Conservation (phyloP, 2,797 vertebrate genomes). For the Sphenodon punctatus region DNA sequence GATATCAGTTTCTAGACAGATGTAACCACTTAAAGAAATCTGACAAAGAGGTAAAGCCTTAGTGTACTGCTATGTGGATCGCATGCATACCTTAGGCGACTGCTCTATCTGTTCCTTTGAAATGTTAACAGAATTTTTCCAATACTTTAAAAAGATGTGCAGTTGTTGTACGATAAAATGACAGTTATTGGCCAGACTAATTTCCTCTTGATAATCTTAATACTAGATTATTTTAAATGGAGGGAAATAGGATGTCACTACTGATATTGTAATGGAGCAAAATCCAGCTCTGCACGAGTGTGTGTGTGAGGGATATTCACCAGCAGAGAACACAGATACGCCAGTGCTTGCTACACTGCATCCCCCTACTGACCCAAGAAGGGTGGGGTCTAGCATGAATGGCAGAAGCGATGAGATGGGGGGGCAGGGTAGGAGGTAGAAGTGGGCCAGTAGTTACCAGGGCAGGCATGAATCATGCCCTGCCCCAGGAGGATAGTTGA, state of each 20-base stretch:
- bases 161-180: not conserved
- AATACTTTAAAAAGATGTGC: not conserved
- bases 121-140: not conserved
- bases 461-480: too few relatives aligned
- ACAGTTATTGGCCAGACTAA: fast-evolving
- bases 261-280: not conserved
- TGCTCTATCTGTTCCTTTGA: not conserved
- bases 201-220: not conserved
- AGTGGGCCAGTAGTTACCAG: too few relatives aligned
- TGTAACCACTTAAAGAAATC: slow-evolving; percentile 96
- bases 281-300: too few relatives aligned
- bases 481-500: too few relatives aligned
- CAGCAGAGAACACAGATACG: too few relatives aligned
- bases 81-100: not conserved
- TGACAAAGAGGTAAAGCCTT: slow-evolving; percentile 86
- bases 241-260: not conserved
- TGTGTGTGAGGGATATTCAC: too few relatives aligned
- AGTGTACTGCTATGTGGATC: not conserved
- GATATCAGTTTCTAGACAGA: slow-evolving; percentile 92
- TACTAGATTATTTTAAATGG: too few relatives aligned
- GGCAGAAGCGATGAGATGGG: too few relatives aligned
- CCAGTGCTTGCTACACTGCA: too few relatives aligned
- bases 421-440: too few relatives aligned
- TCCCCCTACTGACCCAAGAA: too few relatives aligned
- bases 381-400: too few relatives aligned